Base-by-base conservation (phyloP, 2,797 vertebrate genomes). In the Gymnoscopelus braueri region DNA sequence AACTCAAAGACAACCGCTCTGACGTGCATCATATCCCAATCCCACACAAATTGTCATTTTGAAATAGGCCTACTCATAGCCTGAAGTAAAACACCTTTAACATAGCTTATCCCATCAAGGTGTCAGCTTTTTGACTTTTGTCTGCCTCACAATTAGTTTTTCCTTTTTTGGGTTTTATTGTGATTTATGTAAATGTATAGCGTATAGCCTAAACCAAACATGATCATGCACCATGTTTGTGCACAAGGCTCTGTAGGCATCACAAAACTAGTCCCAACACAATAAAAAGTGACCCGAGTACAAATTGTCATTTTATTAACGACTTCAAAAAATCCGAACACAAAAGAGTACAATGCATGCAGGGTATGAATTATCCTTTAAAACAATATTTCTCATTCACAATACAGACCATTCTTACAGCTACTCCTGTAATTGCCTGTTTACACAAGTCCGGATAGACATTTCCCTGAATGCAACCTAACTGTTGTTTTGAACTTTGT, bases 221-320 rank as follows among this genome's bases (percentile, higher is more conserved):
- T 32, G 29, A 32, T 32, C 29, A 3, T 39, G 35, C 35, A 39
- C 7, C 35, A 39, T 39, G 35, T 6, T 39, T 5, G 7, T 39
- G 35, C 35, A 32, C 4, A 2, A 19, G 1, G 19, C 19, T 19
- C 19, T 19, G 19, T 19, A 19, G 19, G 19, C 19, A 1, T 19
- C 4, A 10, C 32, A 75, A 79, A 52, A 4, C 26, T 63, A 54
- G 13, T 14, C n/a, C 56, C 3, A 11, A 14, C 66, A 63, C 55
- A 63, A 29, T 66, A 68, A 53, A 23, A 69, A 65, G 58, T 26
- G 82, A 54, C 65, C 9, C 61, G 48, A 87, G 73, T 94, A 94
- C 91, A 95, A 95, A 95, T 92, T 92, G 93, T 85, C 92, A 93
- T 94, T 95, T 94, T 94, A 95, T 94, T 95, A 92, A 94, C 91